Evolutionary conservation across 2,797 vertebrate genomes (phyloP).

Genomic region (Spinibarbus caldwelli): DNA sequence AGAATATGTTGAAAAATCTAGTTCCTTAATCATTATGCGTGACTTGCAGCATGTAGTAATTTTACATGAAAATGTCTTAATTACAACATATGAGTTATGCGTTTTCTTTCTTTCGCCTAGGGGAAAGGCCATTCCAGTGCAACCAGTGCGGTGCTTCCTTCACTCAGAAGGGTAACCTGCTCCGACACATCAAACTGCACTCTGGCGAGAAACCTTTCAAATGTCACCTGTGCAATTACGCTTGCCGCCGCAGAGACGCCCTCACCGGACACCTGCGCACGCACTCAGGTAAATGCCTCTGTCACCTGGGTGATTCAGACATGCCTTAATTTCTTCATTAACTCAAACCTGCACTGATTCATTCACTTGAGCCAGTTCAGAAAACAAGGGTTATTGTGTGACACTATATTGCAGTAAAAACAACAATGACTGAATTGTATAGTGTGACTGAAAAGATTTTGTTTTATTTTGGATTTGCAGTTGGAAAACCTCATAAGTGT

Average conservation of each 20-base stretch:
- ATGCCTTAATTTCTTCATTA: background rate
- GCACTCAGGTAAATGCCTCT: slow-evolving; percentile 86
- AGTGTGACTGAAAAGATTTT: background rate
- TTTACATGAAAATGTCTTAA: background rate
- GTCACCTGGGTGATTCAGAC: background rate
- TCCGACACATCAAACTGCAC: slow-evolving; percentile 98
- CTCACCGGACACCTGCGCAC: slow-evolving; percentile 96
- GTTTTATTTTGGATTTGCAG: slow-evolving; percentile 71
- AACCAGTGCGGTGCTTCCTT: slow-evolving; percentile 98
- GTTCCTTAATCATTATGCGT: background rate
- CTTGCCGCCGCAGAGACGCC: slow-evolving; percentile 96
- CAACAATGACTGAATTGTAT: background rate
- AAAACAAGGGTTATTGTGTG: background rate
- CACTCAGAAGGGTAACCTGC: slow-evolving; percentile 98
- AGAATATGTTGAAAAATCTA: background rate
- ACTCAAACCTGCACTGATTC: background rate
- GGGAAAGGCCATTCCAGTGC: slow-evolving; percentile 98
- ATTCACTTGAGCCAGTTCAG: background rate
- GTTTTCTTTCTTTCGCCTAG: slow-evolving; percentile 70
- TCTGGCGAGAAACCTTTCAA: slow-evolving; percentile 99
- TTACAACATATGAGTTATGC: slow-evolving; percentile 39
- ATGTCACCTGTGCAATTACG: slow-evolving; percentile 98
- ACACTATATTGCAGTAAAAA: background rate
- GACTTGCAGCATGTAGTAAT: background rate
- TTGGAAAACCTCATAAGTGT: slow-evolving; percentile 99